A percentile compares a stretch with the other conserved stretches of the same genome.
Evolutionary conservation across 1,140 invertebrate genomes (phyloP).

Genomic region (Cardiocondyla obscurior): DNA sequence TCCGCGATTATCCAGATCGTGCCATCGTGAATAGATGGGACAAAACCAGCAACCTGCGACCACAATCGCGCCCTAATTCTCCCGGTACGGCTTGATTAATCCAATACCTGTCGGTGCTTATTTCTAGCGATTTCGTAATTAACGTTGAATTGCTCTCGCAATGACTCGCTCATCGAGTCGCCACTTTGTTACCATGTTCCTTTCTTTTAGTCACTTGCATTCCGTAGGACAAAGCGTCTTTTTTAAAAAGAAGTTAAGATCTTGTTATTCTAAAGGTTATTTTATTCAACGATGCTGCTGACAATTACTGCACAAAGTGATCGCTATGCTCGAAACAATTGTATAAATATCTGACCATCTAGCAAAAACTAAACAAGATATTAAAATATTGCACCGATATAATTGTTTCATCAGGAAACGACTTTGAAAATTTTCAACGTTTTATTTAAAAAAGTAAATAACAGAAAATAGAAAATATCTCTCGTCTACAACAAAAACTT

Average conservation of each 20-base stretch:
- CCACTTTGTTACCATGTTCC: background rate
- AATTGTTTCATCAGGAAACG: background rate
- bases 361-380: background rate
- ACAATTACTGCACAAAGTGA: background rate
- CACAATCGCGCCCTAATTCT: constrained; percentile 68
- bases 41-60: constrained; percentile 34
- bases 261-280: background rate
- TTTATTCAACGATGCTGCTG: background rate
- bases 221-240: background rate
- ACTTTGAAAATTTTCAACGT: background rate
- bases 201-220: background rate
- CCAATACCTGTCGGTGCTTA: constrained; percentile 66
- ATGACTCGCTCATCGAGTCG: background rate
- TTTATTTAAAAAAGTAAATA: background rate
- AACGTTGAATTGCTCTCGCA: constrained; percentile 30
- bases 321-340: background rate
- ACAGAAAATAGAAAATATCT: background rate
- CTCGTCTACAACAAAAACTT: background rate
- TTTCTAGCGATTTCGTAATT: constrained; percentile 39
- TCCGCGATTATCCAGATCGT: constrained; percentile 3
- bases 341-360: background rate
- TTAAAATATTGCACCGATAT: background rate
- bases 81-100: constrained; percentile 71
- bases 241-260: background rate
- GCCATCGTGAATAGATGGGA: background rate